phyloP scores from a whole-genome alignment of 2,113 vertebrate genomes.

The Heliornis fulica region DNA sequence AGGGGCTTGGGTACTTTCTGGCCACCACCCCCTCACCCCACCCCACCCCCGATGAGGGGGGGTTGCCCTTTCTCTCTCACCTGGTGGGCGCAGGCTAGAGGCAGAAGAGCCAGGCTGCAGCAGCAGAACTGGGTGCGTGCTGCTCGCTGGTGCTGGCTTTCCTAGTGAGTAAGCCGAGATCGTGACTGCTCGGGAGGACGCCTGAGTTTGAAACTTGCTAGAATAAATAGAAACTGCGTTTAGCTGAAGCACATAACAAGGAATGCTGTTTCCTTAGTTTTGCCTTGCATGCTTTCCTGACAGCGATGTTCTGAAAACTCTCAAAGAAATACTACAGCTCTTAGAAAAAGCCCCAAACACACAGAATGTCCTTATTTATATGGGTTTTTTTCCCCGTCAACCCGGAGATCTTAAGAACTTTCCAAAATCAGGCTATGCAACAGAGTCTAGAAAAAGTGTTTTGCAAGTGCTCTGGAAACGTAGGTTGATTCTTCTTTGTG shows the following conservation, averaged over 20 bases:
- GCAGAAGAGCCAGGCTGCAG: not conserved
- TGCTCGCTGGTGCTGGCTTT: not conserved
- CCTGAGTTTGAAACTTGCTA: not conserved
- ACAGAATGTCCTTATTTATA: not conserved
- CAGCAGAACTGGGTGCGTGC: not conserved
- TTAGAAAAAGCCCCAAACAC: not conserved
- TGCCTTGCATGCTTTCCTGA: not conserved
- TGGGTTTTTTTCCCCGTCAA: not conserved
- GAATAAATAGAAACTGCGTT: not conserved
- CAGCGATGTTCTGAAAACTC: not conserved
- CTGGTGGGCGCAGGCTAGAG: not conserved
- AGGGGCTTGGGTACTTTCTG: not conserved
- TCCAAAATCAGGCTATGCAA: not conserved
- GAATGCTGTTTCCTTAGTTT: not conserved
- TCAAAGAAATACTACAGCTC: not conserved
- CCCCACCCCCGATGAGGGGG: not conserved
- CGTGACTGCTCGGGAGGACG: not conserved
- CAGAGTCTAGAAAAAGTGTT: not conserved
- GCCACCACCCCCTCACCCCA: too few relatives aligned
- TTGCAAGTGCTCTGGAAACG: not conserved
- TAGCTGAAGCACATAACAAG: not conserved
- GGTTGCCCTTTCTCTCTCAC: not conserved
- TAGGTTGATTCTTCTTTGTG: slow-evolving; percentile 41
- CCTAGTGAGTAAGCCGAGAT: not conserved
- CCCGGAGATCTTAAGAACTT: not conserved